Evolutionary conservation across 2,888 invertebrate species (phyloP).

Genomic region (Drosophila nigricruria): DNA sequence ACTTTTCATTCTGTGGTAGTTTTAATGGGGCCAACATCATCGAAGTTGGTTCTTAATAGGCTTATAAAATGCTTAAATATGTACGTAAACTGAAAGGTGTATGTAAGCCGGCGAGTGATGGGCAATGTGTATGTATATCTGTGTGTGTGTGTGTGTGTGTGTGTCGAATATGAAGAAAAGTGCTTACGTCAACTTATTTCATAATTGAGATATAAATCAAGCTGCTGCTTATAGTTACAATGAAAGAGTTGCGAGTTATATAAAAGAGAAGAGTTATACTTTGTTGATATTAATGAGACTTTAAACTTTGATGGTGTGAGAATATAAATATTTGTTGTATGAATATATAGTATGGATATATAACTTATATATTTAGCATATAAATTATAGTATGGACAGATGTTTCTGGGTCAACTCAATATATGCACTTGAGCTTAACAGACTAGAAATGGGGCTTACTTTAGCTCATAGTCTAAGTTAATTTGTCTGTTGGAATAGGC

Average conservation of each 20-base stretch:
- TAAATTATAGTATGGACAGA: too few relatives aligned
- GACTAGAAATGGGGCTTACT: too few relatives aligned
- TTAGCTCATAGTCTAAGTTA: too few relatives aligned
- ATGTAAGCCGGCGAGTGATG: slow-evolving; percentile 2
- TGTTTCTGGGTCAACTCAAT: too few relatives aligned
- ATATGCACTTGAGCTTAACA: too few relatives aligned
- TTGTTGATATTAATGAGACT: not conserved
- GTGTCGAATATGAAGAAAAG: slow-evolving; percentile 22
- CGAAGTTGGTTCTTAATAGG: slow-evolving; percentile 60
- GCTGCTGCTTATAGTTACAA: not conserved
- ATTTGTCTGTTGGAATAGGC: too few relatives aligned
- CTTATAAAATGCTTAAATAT: slow-evolving; percentile 54
- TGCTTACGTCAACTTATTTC: slow-evolving; percentile 25
- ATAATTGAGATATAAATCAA: slow-evolving; percentile 25
- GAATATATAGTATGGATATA: too few relatives aligned
- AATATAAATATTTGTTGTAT: not conserved
- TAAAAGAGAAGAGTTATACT: not conserved
- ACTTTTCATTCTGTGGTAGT: slow-evolving; percentile 45
- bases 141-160: not conserved
- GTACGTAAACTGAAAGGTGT: slow-evolving; percentile 23
- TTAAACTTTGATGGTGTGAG: not conserved
- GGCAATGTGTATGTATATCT: not conserved
- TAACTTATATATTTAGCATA: too few relatives aligned
- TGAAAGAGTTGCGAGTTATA: not conserved
- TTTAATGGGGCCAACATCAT: slow-evolving; percentile 52